These are phyloP conservation scores for Malacoraja senta DNA, from an alignment of 2,797 vertebrate species.

Conservation along the genomic window DNA sequence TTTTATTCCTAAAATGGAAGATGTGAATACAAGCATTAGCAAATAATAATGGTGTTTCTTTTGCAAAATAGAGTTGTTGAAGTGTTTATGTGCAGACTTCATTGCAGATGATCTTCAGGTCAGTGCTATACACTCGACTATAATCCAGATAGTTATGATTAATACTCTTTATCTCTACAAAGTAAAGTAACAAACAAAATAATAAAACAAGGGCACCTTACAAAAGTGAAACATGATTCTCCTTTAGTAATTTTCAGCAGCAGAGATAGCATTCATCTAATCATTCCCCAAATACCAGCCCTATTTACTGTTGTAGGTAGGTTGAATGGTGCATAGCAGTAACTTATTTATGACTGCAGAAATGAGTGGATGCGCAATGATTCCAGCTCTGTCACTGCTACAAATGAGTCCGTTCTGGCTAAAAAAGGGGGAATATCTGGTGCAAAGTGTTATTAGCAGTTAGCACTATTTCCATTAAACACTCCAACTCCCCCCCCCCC, in stretches of 20 bases:
- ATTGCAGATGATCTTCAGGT: neutral
- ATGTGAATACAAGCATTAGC: neutral
- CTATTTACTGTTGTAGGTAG: neutral
- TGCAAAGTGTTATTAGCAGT: neutral
- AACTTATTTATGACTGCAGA: neutral
- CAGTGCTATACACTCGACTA: neutral
- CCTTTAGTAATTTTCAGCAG: neutral
- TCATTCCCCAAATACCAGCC: neutral
- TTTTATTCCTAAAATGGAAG: neutral
- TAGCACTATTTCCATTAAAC: neutral
- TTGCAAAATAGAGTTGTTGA: neutral
- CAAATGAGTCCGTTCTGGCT: neutral
- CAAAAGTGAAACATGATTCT: neutral
- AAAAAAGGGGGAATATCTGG: neutral
- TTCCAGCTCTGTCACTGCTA: neutral
- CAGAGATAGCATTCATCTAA: neutral
- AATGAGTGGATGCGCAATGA: neutral
- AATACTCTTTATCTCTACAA: neutral
- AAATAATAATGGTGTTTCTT: neutral
- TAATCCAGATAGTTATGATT: neutral
- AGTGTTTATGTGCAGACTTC: neutral
- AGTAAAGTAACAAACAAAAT: neutral
- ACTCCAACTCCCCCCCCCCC: no score
- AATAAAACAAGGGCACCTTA: neutral
- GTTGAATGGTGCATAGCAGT: neutral